These are phyloP conservation scores for Xestoiulus laeticollis DNA, from an alignment of 2,888 invertebrate genomes.

Conservation along the genomic window DNA sequence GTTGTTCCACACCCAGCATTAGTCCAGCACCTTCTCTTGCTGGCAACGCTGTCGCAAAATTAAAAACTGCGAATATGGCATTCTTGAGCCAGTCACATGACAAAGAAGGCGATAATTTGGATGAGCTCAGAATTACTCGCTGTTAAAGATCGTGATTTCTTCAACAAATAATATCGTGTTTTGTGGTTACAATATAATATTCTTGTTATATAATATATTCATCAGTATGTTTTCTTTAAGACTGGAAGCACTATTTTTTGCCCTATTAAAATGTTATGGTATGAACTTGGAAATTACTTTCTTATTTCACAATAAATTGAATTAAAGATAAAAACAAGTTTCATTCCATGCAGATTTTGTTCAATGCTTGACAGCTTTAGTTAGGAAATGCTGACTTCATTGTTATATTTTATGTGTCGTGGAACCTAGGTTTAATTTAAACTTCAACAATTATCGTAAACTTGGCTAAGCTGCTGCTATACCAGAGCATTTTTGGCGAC, in stretches of 20 bases:
- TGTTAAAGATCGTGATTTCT: constrained; percentile 48
- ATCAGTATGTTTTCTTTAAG: neutral
- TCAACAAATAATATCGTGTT: neutral
- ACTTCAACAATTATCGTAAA: too few species aligned
- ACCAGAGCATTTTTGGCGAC: too few species aligned
- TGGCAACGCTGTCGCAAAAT: constrained; percentile 63
- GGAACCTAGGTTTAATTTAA: too few species aligned
- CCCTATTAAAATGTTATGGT: neutral
- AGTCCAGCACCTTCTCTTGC: constrained; percentile 75
- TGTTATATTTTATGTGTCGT: too few species aligned
- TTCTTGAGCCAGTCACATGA: constrained; percentile 60
- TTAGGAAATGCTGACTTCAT: too few species aligned
- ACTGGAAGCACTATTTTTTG: neutral
- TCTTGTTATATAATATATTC: neutral
- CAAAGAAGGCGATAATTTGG: constrained; percentile 54
- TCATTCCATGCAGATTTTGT: too few species aligned
- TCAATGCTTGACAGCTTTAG: too few species aligned
- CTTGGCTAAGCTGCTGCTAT: too few species aligned
- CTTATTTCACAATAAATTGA: neutral
- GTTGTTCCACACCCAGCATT: constrained; percentile 80
- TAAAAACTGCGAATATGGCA: constrained; percentile 64
- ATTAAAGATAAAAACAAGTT: too few species aligned
- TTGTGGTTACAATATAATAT: neutral
- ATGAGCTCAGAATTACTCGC: constrained; percentile 53
- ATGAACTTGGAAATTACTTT: neutral